Evolutionary conservation across 2,113 vertebrate genomes (phyloP).

Genomic region (Meles meles): DNA sequence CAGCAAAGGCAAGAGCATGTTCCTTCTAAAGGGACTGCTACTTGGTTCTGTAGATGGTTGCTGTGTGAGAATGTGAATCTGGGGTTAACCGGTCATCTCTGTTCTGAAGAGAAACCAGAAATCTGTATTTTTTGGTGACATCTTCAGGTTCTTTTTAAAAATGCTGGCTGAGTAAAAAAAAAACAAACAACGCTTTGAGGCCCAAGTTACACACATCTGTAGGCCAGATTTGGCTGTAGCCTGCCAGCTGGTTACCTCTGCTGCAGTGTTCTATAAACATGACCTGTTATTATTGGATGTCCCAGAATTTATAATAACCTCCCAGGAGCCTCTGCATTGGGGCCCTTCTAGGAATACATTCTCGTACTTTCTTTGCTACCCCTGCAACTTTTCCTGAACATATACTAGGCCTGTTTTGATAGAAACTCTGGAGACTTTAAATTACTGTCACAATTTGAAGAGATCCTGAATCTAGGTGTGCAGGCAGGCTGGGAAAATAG

Average conservation of each 20-base stretch:
- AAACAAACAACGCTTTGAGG: not conserved
- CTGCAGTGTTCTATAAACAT: slow-evolving; percentile 50
- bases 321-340: slow-evolving; percentile 23
- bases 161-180: not conserved
- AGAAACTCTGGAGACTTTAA: not conserved
- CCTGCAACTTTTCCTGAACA: not conserved
- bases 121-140: not conserved
- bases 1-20: not conserved
- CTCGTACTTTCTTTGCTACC: not conserved
- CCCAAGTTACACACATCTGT: slow-evolving; percentile 54
- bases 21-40: not conserved
- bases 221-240: slow-evolving; percentile 37
- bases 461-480: not conserved
- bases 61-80: not conserved
- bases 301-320: slow-evolving; percentile 48
- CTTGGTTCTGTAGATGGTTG: not conserved
- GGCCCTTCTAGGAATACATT: slow-evolving; percentile 50
- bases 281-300: slow-evolving; percentile 50
- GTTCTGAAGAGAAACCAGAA: slow-evolving; percentile 26
- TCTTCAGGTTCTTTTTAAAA: not conserved
- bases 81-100: not conserved
- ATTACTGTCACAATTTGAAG: not conserved
- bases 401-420: not conserved
- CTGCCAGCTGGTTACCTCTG: slow-evolving; percentile 8
- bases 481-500: not conserved